Percentiles rank a stretch among this genome's conserved stretches.
These are phyloP conservation scores for Eudemis profundana DNA, from an alignment of 2,888 invertebrate species.

Conservation along the genomic window DNA sequence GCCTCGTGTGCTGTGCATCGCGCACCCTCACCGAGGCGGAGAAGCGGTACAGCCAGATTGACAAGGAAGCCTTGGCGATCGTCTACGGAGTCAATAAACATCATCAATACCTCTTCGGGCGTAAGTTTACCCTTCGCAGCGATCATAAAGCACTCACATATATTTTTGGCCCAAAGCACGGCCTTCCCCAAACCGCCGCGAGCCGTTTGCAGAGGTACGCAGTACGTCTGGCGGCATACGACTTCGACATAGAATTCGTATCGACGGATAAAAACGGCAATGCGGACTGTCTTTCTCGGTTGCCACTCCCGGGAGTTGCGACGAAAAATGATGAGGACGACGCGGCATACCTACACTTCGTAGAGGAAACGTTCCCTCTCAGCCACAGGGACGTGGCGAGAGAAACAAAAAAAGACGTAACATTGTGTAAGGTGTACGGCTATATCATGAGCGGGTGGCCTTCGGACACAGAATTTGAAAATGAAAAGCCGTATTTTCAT, in stretches of 20 bases:
- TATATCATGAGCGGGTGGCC: slow-evolving; percentile 24
- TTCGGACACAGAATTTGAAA: neutral
- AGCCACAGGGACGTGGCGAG: slow-evolving; percentile 5
- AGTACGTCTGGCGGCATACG: slow-evolving; percentile 14
- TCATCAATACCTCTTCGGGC: slow-evolving; percentile 45
- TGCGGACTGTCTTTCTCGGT: slow-evolving; percentile 17
- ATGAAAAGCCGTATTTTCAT: slow-evolving; percentile 4
- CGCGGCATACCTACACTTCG: slow-evolving; percentile 7
- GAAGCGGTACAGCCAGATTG: slow-evolving; percentile 43
- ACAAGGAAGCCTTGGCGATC: slow-evolving; percentile 47
- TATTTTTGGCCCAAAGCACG: slow-evolving; percentile 7
- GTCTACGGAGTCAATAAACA: slow-evolving; percentile 42
- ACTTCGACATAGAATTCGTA: slow-evolving; percentile 13
- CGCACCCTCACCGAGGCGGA: slow-evolving; percentile 44
- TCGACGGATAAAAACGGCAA: slow-evolving; percentile 1
- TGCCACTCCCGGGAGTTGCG: neutral
- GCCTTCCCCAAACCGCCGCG: slow-evolving; percentile 19
- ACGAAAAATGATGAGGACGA: neutral
- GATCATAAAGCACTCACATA: slow-evolving; percentile 17
- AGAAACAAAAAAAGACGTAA: slow-evolving; percentile 6
- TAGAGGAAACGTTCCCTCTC: slow-evolving; percentile 13
- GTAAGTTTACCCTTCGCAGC: slow-evolving; percentile 27
- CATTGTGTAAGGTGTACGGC: slow-evolving; percentile 6
- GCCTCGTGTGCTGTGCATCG: slow-evolving; percentile 43
- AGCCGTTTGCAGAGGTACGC: slow-evolving; percentile 30